Evolutionary conservation across 2,113 vertebrate genomes (phyloP), one percentile per base, ranked within the genome.

Genomic region (Zingel zingel): DNA sequence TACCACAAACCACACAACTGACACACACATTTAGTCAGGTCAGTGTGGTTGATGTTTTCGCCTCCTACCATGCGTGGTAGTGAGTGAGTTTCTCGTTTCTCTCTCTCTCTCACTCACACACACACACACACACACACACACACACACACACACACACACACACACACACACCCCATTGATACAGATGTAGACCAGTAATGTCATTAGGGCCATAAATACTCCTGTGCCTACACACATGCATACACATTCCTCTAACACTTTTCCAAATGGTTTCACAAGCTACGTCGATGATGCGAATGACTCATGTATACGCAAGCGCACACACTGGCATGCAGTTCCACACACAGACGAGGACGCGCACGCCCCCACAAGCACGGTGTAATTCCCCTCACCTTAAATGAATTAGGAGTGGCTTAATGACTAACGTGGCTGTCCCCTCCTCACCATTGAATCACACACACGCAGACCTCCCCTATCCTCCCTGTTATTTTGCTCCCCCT

Each of bases 371-470:
- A 18, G 18, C 74, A 65, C 4, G 4, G 30, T 65, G 54, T 53
- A 71, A 56, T 77, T 75, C 73, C 85, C 21, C 66, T 58, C 25
- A 66, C 70, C 58, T 87, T 39, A 68, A 63, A 86, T 86, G 73
- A 86, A 91, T 88, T 86, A 88, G 80, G 10, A 33, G 72, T 70
- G 80, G 83, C 78, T 88, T 86, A 36, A 79, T 90, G 84, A 91
- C 73, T 85, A 86, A 91, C 91, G 74, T 51, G 50, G 57, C 66
- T 51, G 80, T 82, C 70, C 75, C 76, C 73, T 75, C 69, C 78
- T 83, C 75, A 65, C 56, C 33, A 18, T 56, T 74, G 63, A 85
- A 84, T 88, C 67, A 75, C 72, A 61, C 59, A 43, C 73, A 27
- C 14, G 58, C 47, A 33, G 43, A 77, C 68, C 82, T 70, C 70